Percentiles rank a stretch among this genome's conserved stretches.
Evolutionary conservation across 2,113 vertebrate genomes (phyloP).

Genomic region (Puma concolor): DNA sequence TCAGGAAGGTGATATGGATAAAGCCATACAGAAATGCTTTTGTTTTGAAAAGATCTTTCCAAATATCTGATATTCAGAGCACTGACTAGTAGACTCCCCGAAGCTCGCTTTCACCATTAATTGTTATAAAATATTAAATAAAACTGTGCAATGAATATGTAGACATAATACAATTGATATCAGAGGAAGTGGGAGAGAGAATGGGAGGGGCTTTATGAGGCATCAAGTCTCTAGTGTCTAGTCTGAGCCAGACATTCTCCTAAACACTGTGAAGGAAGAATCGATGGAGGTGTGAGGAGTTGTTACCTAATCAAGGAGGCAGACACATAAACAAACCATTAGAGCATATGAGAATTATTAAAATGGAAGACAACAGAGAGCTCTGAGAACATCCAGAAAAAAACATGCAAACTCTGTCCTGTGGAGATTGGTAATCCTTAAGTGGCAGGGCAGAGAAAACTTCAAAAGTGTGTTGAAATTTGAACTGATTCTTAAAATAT

Average conservation of each 20-base stretch:
- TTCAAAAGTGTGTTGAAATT: neutral
- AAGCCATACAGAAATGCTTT: neutral
- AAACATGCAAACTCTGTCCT: neutral
- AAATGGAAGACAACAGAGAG: neutral
- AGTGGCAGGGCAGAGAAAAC: neutral
- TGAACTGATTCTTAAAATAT: neutral
- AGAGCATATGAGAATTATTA: neutral
- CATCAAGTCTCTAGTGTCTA: neutral
- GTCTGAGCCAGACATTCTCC: slow-evolving; percentile 32
- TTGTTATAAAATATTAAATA: slow-evolving; percentile 52
- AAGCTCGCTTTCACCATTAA: neutral
- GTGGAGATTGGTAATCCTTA: neutral
- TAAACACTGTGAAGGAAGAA: neutral
- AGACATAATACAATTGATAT: slow-evolving; percentile 25
- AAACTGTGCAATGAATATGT: neutral
- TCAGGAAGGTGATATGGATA: neutral
- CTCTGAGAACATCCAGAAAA: neutral
- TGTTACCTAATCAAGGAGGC: slow-evolving; percentile 56
- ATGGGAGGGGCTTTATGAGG: neutral
- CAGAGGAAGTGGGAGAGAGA: neutral
- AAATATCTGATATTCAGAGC: neutral
- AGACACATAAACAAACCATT: slow-evolving; percentile 44
- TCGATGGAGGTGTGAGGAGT: neutral
- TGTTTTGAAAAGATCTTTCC: neutral
- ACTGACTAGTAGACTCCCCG: neutral